Percentiles rank a stretch among this genome's conserved stretches.
These are phyloP conservation scores for Thereuonema tuberculata DNA, from an alignment of 1,140 invertebrate species.

Conservation along the genomic window DNA sequence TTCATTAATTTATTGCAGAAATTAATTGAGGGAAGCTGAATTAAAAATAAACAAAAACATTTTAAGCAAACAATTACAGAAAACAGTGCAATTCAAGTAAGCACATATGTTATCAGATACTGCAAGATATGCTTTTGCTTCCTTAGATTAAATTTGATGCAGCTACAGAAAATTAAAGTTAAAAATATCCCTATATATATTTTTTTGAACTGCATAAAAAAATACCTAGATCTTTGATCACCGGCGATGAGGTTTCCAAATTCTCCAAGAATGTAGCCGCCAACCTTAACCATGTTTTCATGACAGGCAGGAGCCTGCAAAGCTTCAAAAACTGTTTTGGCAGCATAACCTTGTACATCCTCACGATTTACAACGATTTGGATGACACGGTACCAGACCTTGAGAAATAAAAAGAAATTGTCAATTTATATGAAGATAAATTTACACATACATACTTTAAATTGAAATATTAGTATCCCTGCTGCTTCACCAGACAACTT, in stretches of 20 bases:
- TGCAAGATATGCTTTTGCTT: too few species aligned
- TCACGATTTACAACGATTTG: constrained; percentile 99
- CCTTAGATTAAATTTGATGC: too few species aligned
- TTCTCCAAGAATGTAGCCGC: constrained; percentile 97
- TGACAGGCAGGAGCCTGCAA: constrained; percentile 96
- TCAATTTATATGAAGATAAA: background rate
- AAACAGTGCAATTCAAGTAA: too few species aligned
- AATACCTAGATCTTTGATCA: constrained; percentile 70
- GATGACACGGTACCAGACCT: constrained; percentile 99
- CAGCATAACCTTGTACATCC: constrained; percentile 98
- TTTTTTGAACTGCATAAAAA: too few species aligned
- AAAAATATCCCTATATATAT: too few species aligned
- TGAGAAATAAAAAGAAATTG: constrained; percentile 34
- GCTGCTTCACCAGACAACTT: too few species aligned
- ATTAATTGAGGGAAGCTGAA: too few species aligned
- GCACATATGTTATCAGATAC: too few species aligned
- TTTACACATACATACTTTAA: background rate
- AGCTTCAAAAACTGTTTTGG: constrained; percentile 99
- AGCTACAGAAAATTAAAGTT: too few species aligned
- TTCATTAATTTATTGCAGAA: too few species aligned
- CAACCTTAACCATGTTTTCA: constrained; percentile 99
- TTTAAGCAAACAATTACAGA: too few species aligned
- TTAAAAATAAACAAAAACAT: too few species aligned
- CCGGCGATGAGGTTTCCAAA: constrained; percentile 99
- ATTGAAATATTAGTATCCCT: background rate